Evolutionary conservation across 2,888 invertebrate species (phyloP), one percentile per base, ranked within the genome.

Genomic region (Thecophora atra): DNA sequence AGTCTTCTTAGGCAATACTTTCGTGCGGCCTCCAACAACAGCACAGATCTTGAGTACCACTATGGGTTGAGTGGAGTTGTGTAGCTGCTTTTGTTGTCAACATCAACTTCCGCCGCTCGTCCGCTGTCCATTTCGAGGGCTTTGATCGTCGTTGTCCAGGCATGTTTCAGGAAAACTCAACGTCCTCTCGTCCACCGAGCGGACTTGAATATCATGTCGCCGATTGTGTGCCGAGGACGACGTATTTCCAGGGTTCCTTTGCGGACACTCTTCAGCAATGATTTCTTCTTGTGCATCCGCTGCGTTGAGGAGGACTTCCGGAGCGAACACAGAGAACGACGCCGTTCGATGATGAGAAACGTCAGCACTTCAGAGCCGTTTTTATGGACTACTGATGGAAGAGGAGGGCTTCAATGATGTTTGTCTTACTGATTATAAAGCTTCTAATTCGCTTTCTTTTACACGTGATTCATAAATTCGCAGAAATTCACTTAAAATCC

Each of bases 1-100:
- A 64, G 47, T 26, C 24, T 24, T 26, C 21, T 15, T 24, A 7
- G 24, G 26, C 11, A 51, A 64, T 47, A 64, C 28, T 44, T n/a
- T 64, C 47, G 24, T 44, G 24, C 58, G 58, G 17, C 58, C 47
- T 47, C 47, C 30, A 21, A 63, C 37, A 19, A 13, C 37, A 42
- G 37, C 19, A 63, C 21, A 44, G 47, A 24, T 64, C 47, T 64
- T 47, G 47, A 44, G 44, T 47, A 47, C 24, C 47, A 47, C 24
- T 47, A 64, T 64, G 17, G 17, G 17, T 52, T 52, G 52, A 19
- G 52, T 56, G 21, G n/a, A 13, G 56, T 56, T 56, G 3, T 21
- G 17, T 21, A 24, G 56, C 13, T 21, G 56, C 19, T 21, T 6
- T 56, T 56, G 56, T 56, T n/a, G 56, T 56, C 13, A n/a, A 11